phyloP scores from a whole-genome alignment of 2,113 vertebrate species.

The Columba livia region DNA sequence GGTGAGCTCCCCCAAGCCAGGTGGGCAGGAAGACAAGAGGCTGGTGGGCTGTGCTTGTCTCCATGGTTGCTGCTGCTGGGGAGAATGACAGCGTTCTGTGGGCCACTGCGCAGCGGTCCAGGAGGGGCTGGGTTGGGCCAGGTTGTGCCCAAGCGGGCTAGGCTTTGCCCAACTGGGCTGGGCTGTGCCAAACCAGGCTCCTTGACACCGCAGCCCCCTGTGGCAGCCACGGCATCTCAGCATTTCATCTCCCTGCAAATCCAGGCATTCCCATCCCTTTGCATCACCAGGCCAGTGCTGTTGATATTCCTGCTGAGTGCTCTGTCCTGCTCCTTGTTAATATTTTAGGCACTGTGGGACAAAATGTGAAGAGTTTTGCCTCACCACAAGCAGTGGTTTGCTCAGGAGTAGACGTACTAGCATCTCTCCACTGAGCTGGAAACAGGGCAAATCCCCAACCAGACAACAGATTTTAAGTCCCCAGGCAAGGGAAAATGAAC shows the following conservation, averaged over 20 bases:
- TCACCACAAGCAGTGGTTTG: neutral
- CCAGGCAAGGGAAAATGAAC: slow-evolving; percentile 12
- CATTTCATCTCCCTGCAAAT: neutral
- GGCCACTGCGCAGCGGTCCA: too few relatives aligned
- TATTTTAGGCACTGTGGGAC: neutral
- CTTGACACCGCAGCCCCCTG: too few relatives aligned
- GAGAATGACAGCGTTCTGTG: too few relatives aligned
- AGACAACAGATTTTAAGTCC: neutral
- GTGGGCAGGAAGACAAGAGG: too few relatives aligned
- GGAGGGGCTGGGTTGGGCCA: too few relatives aligned
- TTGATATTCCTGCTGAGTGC: neutral
- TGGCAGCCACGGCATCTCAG: too few relatives aligned
- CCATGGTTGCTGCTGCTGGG: too few relatives aligned
- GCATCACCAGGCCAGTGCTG: neutral
- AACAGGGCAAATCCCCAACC: neutral
- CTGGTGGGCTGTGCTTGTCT: too few relatives aligned
- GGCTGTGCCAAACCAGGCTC: too few relatives aligned
- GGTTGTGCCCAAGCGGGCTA: too few relatives aligned
- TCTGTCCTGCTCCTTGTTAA: neutral
- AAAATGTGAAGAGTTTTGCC: neutral
- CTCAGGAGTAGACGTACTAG: neutral
- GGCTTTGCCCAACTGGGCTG: too few relatives aligned
- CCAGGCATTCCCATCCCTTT: neutral
- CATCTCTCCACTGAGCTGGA: neutral
- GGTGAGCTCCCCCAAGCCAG: too few relatives aligned